Evolutionary conservation across 1,140 invertebrate genomes (phyloP).

Genomic region (Drosophila azteca): DNA sequence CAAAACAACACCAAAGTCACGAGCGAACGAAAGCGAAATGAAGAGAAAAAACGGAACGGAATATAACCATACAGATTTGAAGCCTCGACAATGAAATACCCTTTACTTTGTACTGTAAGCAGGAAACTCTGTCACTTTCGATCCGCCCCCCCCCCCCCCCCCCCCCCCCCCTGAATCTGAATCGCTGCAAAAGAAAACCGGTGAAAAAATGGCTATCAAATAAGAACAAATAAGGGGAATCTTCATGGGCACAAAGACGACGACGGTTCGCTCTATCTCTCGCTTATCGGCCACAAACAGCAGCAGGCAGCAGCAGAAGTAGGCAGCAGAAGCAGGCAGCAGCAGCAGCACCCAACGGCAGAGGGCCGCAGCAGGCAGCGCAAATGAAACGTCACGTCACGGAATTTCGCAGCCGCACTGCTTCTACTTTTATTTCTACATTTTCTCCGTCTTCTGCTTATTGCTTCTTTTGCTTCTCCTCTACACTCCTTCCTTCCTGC

Average conservation of each 20-base stretch:
- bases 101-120: too few species aligned
- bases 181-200: too few species aligned
- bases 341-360: neutral
- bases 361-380: constrained; percentile 9
- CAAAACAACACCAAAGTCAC: constrained; percentile 40
- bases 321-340: too few species aligned
- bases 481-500: too few species aligned
- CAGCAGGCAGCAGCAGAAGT: too few species aligned
- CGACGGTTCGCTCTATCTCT: neutral
- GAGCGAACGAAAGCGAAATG: constrained; percentile 47
- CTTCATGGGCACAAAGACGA: neutral
- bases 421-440: too few species aligned
- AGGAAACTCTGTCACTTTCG: too few species aligned
- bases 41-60: constrained; percentile 19
- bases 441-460: constrained; percentile 13
- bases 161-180: too few species aligned
- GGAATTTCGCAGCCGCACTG: constrained; percentile 15
- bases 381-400: constrained; percentile 63
- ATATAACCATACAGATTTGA: neutral
- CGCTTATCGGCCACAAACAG: constrained; percentile 22
- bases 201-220: too few species aligned
- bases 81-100: constrained; percentile 30
- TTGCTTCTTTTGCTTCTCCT: too few species aligned
- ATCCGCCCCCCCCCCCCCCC: too few species aligned
- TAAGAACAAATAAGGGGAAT: too few species aligned